phyloP scores from a whole-genome alignment of 1,140 invertebrate genomes.

The Drosophila obscura region DNA sequence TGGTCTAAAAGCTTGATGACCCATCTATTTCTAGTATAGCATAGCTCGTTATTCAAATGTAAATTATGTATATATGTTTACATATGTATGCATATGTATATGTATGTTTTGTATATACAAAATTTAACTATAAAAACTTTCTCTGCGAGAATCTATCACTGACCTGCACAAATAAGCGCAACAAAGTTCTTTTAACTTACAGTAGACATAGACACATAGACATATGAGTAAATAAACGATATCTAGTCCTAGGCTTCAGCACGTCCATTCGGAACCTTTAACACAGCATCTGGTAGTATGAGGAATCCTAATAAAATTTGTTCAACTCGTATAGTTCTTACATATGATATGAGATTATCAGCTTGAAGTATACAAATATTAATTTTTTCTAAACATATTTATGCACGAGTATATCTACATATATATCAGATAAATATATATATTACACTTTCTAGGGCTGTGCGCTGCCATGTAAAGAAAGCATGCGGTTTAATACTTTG shows the following conservation, averaged over 20 bases:
- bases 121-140: constrained; percentile 13
- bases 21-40: no score
- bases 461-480: constrained; percentile 60
- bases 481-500: constrained; percentile 51
- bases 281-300: not conserved
- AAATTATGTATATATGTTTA: constrained; percentile 3
- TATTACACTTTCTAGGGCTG: constrained; percentile 66
- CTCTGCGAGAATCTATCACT: constrained; percentile 22
- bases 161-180: constrained; percentile 28
- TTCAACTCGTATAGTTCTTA: constrained; percentile 5
- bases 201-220: constrained; percentile 22
- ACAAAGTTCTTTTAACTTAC: not conserved
- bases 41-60: not conserved
- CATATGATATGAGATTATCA: constrained; percentile 54
- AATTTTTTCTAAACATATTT: constrained; percentile 14
- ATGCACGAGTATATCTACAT: no score
- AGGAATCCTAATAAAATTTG: not conserved
- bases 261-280: constrained; percentile 13
- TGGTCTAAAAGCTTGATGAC: constrained; percentile 12
- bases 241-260: constrained; percentile 53
- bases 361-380: constrained; percentile 25
- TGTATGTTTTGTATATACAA: constrained; percentile 29
- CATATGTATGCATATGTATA: constrained; percentile 4
- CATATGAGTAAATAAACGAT: constrained; percentile 22
- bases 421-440: constrained; percentile 10